Base-by-base conservation (phyloP, 2,797 vertebrate species). In the Cuculus canorus region DNA sequence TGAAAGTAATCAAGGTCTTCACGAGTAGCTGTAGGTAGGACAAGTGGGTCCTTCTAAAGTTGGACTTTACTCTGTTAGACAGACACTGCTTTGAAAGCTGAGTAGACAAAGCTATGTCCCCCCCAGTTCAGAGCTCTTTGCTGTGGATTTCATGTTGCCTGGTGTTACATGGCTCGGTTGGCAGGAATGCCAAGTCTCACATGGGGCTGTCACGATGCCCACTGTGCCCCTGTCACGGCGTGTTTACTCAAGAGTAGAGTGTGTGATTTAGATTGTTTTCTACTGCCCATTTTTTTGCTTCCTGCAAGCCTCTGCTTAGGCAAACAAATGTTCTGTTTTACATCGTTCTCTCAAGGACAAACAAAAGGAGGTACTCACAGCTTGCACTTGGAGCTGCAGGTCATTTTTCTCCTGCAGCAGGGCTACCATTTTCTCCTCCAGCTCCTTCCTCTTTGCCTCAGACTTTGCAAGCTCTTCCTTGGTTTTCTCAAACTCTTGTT, bases 391-490 rank as follows among this genome's bases (percentile, higher is more conserved):
- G n/a, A 98, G 97, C 45, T 97, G 95, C 41, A 98, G 91, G 21
- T 98, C 97, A 52, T 98, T 98, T 91, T 98, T 98, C 73, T 98
- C 98, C 77, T 98, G 97, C 41, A 97, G 53, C 1, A 98, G 13
- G 10, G 79, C 0, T 30, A 98, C 97, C 98, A 98, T 97, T 92
- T 98, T 98, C 85, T 98, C 97, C 84, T 98, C 98, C 2, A 98
- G 75, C 39, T 98, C 98, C 83, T 98, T 98, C 37, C 94, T 94
- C 76, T 97, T 97, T 39, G 97, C 96, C n/a, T 98, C 98, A 28
- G 97, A 86, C 28, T 98, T 98, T 2, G 80, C 93, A 33, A 98
- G 97, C 0, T 47, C 93, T 66, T 98, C 97, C 79, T 98, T 98
- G 25, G 97, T 87, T 86, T 98, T 98, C 54, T 96, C 96, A 82